Conservation (phyloP, 2,797 vertebrate species). For the Macroramphosus scolopax region DNA sequence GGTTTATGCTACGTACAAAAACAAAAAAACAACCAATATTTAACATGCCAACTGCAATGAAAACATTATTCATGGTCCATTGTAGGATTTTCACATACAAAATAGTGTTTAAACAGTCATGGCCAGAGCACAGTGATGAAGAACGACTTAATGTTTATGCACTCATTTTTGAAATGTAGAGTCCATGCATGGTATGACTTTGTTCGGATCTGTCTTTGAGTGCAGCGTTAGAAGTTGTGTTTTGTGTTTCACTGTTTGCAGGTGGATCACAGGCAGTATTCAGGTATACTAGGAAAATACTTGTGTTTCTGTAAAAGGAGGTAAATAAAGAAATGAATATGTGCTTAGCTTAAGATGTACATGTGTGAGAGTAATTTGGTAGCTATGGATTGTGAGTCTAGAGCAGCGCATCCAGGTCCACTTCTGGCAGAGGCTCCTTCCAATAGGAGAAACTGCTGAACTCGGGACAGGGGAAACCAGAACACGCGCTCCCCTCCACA, state of each 20-base stretch:
- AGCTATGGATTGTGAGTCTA: no score
- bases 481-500: constrained; percentile 29
- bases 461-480: constrained; percentile 79
- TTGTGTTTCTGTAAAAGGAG: constrained; percentile 1
- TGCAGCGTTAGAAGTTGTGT: no score
- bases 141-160: no score
- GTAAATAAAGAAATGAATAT: neutral
- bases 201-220: constrained; percentile 7
- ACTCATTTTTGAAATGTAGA: constrained; percentile 8
- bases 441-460: constrained; percentile 86
- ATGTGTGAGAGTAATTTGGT: no score
- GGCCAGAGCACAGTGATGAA: neutral
- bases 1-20: constrained; percentile 3
- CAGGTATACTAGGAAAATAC: no score
- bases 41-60: neutral
- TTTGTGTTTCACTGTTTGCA: constrained; percentile 14
- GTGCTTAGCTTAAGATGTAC: no score
- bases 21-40: constrained; percentile 8
- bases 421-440: constrained; percentile 77
- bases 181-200: neutral
- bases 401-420: constrained; percentile 69
- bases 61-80: no score
- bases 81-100: neutral
- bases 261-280: constrained; percentile 10
- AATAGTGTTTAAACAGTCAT: neutral